phyloP scores from a whole-genome alignment of 2,888 invertebrate species.

The Epinotia bilunana region DNA sequence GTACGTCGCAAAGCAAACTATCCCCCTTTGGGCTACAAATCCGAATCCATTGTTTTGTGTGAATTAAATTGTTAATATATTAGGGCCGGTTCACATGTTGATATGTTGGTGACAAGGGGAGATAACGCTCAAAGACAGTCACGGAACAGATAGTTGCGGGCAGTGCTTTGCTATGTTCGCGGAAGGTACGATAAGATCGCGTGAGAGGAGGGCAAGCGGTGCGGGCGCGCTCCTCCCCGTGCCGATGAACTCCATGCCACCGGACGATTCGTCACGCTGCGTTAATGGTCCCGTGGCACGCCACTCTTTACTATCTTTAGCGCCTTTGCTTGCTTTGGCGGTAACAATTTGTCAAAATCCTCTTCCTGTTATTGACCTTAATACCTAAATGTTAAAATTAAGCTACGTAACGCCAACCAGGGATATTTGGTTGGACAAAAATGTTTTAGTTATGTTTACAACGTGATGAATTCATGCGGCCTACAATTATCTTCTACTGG shows the following conservation, averaged over 20 bases:
- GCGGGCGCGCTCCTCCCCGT: constrained; percentile 53
- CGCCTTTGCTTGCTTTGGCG: constrained; percentile 48
- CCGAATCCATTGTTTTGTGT: constrained; percentile 50
- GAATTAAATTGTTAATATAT: constrained; percentile 1
- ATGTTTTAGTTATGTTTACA: no score
- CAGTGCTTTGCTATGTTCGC: constrained; percentile 80
- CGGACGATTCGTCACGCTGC: constrained; percentile 82
- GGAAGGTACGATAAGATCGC: constrained; percentile 83
- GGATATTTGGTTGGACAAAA: no score
- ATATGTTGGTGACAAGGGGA: constrained; percentile 45
- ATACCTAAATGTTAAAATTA: not conserved
- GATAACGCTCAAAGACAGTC: constrained; percentile 62
- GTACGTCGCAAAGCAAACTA: constrained; percentile 64
- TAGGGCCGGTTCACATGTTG: not conserved
- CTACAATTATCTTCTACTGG: no score
- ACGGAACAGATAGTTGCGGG: constrained; percentile 76
- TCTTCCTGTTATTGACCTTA: not conserved
- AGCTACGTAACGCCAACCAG: no score
- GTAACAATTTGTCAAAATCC: constrained; percentile 21
- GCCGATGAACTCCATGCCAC: constrained; percentile 57
- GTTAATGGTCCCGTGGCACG: constrained; percentile 80
- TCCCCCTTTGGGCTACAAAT: constrained; percentile 63
- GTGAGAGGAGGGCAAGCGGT: constrained; percentile 76
- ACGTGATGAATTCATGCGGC: no score
- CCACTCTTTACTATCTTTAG: constrained; percentile 79